Evolutionary conservation across 2,888 invertebrate genomes (phyloP).

Genomic region (Tipula helvola): DNA sequence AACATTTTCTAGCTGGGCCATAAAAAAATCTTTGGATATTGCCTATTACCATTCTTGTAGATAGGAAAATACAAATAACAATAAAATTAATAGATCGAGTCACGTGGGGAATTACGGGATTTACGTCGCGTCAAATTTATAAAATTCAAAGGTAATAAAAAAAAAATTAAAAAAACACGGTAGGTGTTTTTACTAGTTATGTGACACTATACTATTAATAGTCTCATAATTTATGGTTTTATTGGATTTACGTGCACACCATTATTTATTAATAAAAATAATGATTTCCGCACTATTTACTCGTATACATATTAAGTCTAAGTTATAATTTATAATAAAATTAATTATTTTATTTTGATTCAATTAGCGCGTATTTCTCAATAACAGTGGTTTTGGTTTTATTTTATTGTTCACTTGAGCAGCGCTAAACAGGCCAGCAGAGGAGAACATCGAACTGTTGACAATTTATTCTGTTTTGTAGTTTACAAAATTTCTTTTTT

Average conservation of each 20-base stretch:
- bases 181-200: background rate
- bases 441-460: too few species aligned
- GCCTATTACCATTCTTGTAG: too few species aligned
- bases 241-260: background rate
- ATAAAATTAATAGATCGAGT: too few species aligned
- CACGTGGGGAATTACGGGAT: background rate
- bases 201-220: background rate
- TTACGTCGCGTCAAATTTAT: background rate
- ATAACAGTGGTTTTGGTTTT: too few species aligned
- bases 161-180: background rate
- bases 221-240: background rate
- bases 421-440: too few species aligned
- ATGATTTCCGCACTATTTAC: background rate
- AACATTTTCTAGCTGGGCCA: too few species aligned
- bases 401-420: too few species aligned
- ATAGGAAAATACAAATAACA: too few species aligned
- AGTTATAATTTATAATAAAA: background rate
- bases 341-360: background rate
- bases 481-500: too few species aligned
- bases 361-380: background rate
- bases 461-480: too few species aligned
- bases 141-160: background rate
- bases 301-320: background rate
- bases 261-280: background rate
- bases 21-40: too few species aligned